Evolutionary conservation across 2,113 vertebrate genomes (phyloP), one percentile per base, ranked within the genome.

Genomic region (Xiphorhynchus elegans): DNA sequence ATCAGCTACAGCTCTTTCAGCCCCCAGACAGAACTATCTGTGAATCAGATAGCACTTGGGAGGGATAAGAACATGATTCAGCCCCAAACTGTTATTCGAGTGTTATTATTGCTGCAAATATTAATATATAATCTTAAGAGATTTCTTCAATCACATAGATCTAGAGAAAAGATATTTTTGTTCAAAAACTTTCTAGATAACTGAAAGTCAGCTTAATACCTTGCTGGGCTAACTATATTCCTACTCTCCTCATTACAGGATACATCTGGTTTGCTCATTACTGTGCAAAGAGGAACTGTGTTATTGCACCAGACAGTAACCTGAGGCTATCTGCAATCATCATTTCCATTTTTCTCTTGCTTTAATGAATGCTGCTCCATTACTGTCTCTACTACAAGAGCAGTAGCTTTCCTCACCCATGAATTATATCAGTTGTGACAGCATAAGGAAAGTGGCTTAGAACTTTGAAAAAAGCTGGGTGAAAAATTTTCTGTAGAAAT

Each of bases 181-280:
- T 55, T 77, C 40, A 63, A 28, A 83, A 55, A 52, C 21, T 62
- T 62, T 80, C 59, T 70, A 50, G 35, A n/a, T 77, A 80, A 25
- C 33, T 31, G 52, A 76, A 80, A 79, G n/a, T n/a, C 39, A 87
- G 49, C 35, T 72, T 78, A 79, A 25, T 85, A 60, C 21, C 21
- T 93, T 56, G 29, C 47, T 39, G 47, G 80, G 11, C 37, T 80
- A 64, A 56, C 40, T 23, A 23, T 90, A 60, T 63, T 86, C 28
- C 49, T 86, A 17, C 50, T 70, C 17, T 80, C 20, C 59, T 86
- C 10, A 1, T 35, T 59, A 76, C 50, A 93, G 64, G 72, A 78
- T 52, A 42, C 90, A 92, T 95, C 92, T 94, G 91, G 50, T 93
- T 96, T 93, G 55, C 42, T 87, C 89, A 78, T 95, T 92, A 75